phyloP scores from a whole-genome alignment of 1,140 invertebrate genomes.

The Lepidostoma basale region DNA sequence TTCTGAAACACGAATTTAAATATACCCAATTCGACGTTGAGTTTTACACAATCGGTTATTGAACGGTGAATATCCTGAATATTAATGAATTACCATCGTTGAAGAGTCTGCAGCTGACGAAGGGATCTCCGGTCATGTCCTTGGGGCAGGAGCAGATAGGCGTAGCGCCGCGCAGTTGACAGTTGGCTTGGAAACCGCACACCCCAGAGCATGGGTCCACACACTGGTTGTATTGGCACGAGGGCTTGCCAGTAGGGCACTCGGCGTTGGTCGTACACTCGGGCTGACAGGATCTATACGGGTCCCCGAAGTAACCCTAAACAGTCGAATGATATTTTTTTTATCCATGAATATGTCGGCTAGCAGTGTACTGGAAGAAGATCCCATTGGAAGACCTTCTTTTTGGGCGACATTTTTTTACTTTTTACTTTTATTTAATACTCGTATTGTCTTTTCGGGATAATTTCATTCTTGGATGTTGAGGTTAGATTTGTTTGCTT shows the following conservation, averaged over 20 bases:
- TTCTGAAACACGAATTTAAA: too few relatives aligned
- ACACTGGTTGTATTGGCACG: slow-evolving; percentile 81
- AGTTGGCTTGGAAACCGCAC: slow-evolving; percentile 82
- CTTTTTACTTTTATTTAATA: too few relatives aligned
- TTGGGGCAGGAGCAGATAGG: slow-evolving; percentile 85
- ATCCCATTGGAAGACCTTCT: background rate
- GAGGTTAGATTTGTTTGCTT: too few relatives aligned
- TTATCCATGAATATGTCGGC: too few relatives aligned
- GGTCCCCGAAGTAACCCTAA: slow-evolving; percentile 76
- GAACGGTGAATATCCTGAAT: too few relatives aligned
- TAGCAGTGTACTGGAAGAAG: too few relatives aligned
- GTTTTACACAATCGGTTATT: too few relatives aligned
- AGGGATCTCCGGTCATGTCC: slow-evolving; percentile 87
- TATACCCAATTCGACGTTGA: too few relatives aligned
- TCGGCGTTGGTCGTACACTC: slow-evolving; percentile 77
- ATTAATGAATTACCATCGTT: slow-evolving; percentile 74
- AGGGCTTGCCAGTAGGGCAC: slow-evolving; percentile 76
- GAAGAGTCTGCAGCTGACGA: slow-evolving; percentile 79
- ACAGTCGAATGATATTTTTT: background rate
- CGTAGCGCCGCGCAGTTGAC: slow-evolving; percentile 75
- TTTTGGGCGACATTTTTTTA: background rate
- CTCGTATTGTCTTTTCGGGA: too few relatives aligned
- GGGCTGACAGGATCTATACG: slow-evolving; percentile 71
- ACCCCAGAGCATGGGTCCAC: slow-evolving; percentile 80
- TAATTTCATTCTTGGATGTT: too few relatives aligned